phyloP scores from a whole-genome alignment of 1,140 invertebrate genomes.

The Scaptodrosophila lebanonensis region DNA sequence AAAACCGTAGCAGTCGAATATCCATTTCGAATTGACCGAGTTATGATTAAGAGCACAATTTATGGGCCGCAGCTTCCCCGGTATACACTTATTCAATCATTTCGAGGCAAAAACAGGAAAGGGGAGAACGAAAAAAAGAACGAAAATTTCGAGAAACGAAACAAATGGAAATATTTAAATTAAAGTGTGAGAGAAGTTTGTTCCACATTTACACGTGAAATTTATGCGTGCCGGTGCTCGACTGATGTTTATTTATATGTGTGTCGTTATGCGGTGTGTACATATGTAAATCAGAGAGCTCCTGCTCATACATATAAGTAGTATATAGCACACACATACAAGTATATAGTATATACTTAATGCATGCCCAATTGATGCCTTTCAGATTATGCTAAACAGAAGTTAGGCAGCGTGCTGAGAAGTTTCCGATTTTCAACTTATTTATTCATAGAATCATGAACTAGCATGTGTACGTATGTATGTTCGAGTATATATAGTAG shows the following conservation, averaged over 20 bases:
- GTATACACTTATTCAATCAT: too few species aligned
- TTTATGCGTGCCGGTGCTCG: constrained; percentile 58
- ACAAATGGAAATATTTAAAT: constrained; percentile 14
- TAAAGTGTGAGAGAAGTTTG: constrained; percentile 47
- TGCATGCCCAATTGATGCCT: constrained; percentile 21
- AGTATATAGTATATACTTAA: constrained; percentile 44
- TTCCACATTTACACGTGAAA: constrained; percentile 69
- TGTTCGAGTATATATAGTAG: too few species aligned
- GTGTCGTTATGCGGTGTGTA: constrained; percentile 41
- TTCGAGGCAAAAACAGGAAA: constrained; percentile 23
- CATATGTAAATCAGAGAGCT: too few species aligned
- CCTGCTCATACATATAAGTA: too few species aligned
- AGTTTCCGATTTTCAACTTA: constrained; percentile 15
- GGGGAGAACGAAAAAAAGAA: not conserved
- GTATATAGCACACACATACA: not conserved
- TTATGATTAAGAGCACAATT: too few species aligned
- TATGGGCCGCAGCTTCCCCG: not conserved
- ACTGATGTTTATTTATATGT: constrained; percentile 62
- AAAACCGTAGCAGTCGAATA: too few species aligned
- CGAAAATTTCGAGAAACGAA: not conserved
- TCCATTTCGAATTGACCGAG: too few species aligned
- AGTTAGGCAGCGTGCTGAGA: constrained; percentile 8
- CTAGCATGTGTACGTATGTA: too few species aligned
- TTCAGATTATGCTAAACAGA: constrained; percentile 48
- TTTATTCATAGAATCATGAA: constrained; percentile 27